phyloP scores from a whole-genome alignment of 2,888 invertebrate species.

The Emesis furor region DNA sequence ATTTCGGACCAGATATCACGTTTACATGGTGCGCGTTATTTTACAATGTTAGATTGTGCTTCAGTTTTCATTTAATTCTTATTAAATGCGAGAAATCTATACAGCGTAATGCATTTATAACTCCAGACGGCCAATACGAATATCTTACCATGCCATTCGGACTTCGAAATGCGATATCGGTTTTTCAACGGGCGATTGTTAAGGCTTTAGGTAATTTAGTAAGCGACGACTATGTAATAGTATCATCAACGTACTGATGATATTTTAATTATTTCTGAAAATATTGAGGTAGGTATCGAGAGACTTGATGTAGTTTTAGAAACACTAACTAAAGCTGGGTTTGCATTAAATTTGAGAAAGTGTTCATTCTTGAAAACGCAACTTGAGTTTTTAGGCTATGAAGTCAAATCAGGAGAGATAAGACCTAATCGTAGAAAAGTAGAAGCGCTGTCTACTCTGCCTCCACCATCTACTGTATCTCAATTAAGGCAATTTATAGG shows the following conservation, averaged over 20 bases:
- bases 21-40: constrained; percentile 37
- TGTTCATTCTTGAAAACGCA: constrained; percentile 42
- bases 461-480: constrained; percentile 63
- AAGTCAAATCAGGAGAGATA: constrained; percentile 17
- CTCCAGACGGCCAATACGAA: too few species aligned
- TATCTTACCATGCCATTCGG: constrained; percentile 75
- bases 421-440: too few species aligned
- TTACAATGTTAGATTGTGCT: constrained; percentile 45
- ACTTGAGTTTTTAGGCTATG: constrained; percentile 60
- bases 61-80: constrained; percentile 54
- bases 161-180: constrained; percentile 64
- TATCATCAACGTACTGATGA: background rate
- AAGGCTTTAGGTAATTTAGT: constrained; percentile 28
- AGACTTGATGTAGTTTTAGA: background rate
- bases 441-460: background rate
- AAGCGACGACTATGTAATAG: background rate
- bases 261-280: background rate
- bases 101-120: constrained; percentile 42
- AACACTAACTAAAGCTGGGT: background rate
- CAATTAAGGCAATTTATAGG: constrained; percentile 54
- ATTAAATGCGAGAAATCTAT: constrained; percentile 35
- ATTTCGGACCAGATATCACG: constrained; percentile 50
- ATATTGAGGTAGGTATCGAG: background rate
- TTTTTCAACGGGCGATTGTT: constrained; percentile 66
- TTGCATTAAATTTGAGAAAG: background rate